Base-by-base conservation (phyloP, 1,140 invertebrate species). In the Limonius californicus region DNA sequence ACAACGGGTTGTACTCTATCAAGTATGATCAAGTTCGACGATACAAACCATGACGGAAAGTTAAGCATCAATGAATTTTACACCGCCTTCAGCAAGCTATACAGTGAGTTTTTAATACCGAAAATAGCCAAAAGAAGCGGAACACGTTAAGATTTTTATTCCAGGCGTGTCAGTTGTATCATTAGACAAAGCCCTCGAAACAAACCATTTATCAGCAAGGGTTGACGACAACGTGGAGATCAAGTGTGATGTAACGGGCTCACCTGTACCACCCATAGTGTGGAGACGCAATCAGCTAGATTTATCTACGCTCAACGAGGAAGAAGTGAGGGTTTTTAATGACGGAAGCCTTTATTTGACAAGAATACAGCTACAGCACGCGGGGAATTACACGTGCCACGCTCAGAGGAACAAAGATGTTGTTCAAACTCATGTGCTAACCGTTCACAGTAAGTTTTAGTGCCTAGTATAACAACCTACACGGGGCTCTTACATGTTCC, bases 311-410 rank as follows among this genome's bases (percentile, higher is more conserved):
- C 76, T 88, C 1, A 82, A 82, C 54, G 85, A 87, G 63, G 84
- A 87, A 65, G 85, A 85, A 64, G 80, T 88, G 54, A 78, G 86
- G 43, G 86, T 89, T 7, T 89, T 88, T 74, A 84, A 81, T 32
- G 88, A 89, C 67, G 89, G 89, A 0, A 88, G 87, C 16, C 78
- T 92, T 8, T 92, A 90, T 75, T 79, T 92, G 54, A 89, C 86
- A 23, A 82, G 85, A 54, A 84, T 91, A 42, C 87, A 89, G 66
- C 79, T 92, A 23, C 82, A 89, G 16, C 88, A 91, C 72, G 86
- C 87, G 20, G 90, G 90, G 9, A 92, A 92, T 80, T 91, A 90
- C 76, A 88, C 88, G 0, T 92, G 90, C 73, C 85, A 90, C 70
- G 89, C 89, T 18, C 82, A 87, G 64, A 81, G 87, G 21, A 89